These are phyloP conservation scores for Anabas testudineus DNA, from an alignment of 2,797 vertebrate species.

Conservation along the genomic window DNA sequence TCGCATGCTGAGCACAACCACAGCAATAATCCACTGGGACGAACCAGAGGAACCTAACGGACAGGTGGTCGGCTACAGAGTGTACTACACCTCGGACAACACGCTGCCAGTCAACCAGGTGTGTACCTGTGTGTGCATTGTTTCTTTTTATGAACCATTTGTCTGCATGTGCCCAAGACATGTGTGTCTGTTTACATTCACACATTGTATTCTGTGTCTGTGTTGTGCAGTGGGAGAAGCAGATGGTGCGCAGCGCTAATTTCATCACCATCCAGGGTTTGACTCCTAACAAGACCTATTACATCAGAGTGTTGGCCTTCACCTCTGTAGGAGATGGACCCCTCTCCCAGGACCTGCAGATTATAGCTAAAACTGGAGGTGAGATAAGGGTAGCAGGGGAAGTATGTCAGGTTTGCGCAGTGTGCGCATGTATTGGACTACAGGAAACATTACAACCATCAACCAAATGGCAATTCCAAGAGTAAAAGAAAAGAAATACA, in stretches of 20 bases:
- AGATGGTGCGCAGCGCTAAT: constrained; percentile 94
- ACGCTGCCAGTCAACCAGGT: constrained; percentile 91
- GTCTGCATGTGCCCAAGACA: constrained; percentile 26
- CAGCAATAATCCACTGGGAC: constrained; percentile 98
- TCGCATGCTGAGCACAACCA: constrained; percentile 97
- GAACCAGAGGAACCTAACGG: constrained; percentile 98
- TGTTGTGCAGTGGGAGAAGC: constrained; percentile 91
- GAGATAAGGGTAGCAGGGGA: constrained; percentile 17
- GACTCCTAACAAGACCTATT: constrained; percentile 96
- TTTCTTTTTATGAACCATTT: constrained; percentile 13
- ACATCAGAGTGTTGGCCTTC: constrained; percentile 96
- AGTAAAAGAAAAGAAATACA: not conserved
- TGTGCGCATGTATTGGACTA: not conserved
- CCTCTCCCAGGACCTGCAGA: constrained; percentile 96
- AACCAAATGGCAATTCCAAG: not conserved
- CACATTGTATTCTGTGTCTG: constrained; percentile 3
- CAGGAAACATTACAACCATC: not conserved
- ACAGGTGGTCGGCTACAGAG: constrained; percentile 97
- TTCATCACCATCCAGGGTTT: constrained; percentile 95
- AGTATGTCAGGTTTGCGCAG: not conserved
- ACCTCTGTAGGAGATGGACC: constrained; percentile 99
- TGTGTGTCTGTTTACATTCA: constrained; percentile 21
- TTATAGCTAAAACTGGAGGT: constrained; percentile 99
- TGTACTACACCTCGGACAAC: constrained; percentile 96
- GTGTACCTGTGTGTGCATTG: constrained; percentile 8